Base-by-base conservation (phyloP, 2,113 vertebrate genomes). In the Dendrocopos noguchii region DNA sequence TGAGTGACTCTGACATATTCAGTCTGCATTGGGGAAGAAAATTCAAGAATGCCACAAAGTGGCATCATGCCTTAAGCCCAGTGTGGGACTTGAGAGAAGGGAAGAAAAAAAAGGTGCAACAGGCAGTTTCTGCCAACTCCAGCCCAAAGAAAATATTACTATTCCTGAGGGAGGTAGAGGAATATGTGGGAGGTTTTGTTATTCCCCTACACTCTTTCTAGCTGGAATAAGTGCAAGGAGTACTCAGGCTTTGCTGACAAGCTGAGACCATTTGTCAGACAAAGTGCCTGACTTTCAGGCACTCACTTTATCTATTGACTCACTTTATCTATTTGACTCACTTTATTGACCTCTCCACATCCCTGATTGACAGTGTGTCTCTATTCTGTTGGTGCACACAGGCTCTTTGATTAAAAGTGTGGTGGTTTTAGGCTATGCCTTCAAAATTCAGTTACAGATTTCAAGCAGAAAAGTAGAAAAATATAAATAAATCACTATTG, bases 241-340 rank as follows among this genome's bases (percentile, higher is more conserved):
- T 59, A 64, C 28, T 11, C 66, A 34, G n/a, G 61, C 56, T 77
- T 53, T 46, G 60, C 70, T 53, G 65, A 33, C n/a, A 85, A 57
- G 47, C 47, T 71, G 47, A 67, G 80, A 46, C 47, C 22, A 2
- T 66, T 66, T 88, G 59, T 39, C 31, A 64, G 28, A 66, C 12
- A 31, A 46, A 90, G 42, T 39, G 18, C 4, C 31, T 59, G 78
- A 47, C 34, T 33, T 16, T 19, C 31, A 53, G 46, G 39, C 39
- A 55, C 27, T 82, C 0, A 1, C 46, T 84, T 42, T 80, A 36
- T 66, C 53, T 94, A 0, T 25, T 67, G 75, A 53, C 65, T 82
- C 0, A 1, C 46, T 84, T 42, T 80, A 36, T 66, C 53, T 94
- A 0, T 25, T n/a, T n/a, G n/a, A 55, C 27, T 82, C 0, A 1